A percentile compares a stretch with the other conserved stretches of the same genome.
Evolutionary conservation across 2,113 vertebrate species (phyloP).

Genomic region (Varanus komodoensis): DNA sequence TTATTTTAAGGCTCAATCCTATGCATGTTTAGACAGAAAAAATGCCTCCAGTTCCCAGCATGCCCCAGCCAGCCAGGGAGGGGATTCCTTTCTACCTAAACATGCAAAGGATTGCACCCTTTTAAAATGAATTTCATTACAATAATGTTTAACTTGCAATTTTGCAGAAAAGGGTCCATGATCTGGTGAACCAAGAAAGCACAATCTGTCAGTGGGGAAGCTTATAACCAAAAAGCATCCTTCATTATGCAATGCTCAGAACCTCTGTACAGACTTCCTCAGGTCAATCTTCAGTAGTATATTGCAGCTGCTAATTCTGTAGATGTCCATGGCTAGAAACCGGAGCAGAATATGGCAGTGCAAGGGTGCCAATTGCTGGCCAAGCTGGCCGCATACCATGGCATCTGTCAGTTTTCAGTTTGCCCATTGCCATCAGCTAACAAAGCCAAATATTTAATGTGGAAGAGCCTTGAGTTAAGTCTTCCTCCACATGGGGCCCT

Average conservation of each 20-base stretch:
- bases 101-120: no score
- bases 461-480: neutral
- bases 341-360: neutral
- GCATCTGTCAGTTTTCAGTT: neutral
- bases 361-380: neutral
- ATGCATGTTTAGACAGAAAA: no score
- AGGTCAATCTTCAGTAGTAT: neutral
- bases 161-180: neutral
- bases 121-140: no score
- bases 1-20: no score
- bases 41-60: no score
- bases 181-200: neutral
- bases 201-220: neutral
- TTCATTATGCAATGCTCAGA: accelerated
- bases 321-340: neutral
- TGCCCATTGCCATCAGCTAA: neutral
- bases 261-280: neutral
- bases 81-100: no score
- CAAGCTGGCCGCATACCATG: neutral
- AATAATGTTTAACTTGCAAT: no score
- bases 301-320: neutral
- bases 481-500: no score
- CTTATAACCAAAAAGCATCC: neutral
- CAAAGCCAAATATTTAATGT: neutral
- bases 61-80: no score